A percentile compares a stretch with the other conserved stretches of the same genome.
These are phyloP conservation scores for Rhaphigaster nebulosa DNA, from an alignment of 2,888 invertebrate genomes.

Conservation along the genomic window DNA sequence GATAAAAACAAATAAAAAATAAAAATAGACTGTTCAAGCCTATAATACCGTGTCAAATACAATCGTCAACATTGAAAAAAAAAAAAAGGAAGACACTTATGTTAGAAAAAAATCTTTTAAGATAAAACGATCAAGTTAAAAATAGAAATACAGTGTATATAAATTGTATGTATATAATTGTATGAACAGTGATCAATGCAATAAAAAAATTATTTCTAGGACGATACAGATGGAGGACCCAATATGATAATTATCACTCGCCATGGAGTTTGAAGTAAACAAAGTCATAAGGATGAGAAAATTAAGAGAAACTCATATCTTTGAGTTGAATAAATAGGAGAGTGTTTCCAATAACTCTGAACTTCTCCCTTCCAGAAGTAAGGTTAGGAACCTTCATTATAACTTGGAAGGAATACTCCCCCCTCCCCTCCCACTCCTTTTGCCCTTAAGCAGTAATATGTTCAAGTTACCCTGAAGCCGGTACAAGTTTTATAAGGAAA, in stretches of 20 bases:
- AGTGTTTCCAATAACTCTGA: conserved; percentile 5
- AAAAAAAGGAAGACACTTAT: too few species aligned
- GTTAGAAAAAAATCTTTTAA: too few species aligned
- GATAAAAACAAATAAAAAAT: too few species aligned
- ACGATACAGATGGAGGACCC: background rate
- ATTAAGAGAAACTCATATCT: conserved; percentile 35
- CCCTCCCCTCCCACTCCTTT: background rate
- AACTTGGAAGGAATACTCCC: conserved; percentile 19
- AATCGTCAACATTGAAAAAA: too few species aligned
- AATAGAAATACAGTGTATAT: too few species aligned
- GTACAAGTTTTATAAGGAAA: conserved; percentile 3
- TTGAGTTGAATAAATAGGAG: conserved; percentile 13
- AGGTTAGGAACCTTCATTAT: conserved; percentile 16
- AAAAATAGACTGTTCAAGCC: too few species aligned
- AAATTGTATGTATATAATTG: too few species aligned
- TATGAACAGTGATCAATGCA: too few species aligned
- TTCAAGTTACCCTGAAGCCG: background rate
- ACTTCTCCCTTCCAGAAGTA: background rate
- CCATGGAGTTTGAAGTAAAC: background rate
- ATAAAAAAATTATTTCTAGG: background rate
- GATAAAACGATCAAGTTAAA: too few species aligned
- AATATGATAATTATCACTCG: background rate
- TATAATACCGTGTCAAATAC: too few species aligned
- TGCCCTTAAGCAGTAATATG: conserved; percentile 9
- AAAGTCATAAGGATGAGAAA: background rate